Conservation (phyloP, 30 jellyfish, hydroid and myxozoan genomes). For the Aurelia sp. region DNA sequence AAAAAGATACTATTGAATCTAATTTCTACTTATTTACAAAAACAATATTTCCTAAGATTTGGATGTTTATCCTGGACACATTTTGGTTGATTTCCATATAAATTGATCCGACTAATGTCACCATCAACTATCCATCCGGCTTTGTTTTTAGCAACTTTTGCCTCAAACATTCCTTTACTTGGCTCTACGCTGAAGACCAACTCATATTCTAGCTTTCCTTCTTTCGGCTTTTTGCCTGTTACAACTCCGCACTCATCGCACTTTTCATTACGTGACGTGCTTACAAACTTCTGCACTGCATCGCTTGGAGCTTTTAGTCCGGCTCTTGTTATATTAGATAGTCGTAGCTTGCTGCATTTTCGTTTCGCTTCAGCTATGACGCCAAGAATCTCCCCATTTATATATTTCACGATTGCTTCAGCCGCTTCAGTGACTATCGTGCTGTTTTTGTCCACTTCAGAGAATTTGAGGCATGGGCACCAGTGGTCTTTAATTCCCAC, state of each 20-base stretch:
- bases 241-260: slow-evolving; percentile 82
- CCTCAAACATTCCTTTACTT: slow-evolving; percentile 81
- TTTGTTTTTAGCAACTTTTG: slow-evolving; percentile 25
- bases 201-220: slow-evolving; percentile 36
- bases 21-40: slow-evolving; percentile 33
- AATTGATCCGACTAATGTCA: slow-evolving; percentile 58
- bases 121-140: slow-evolving; percentile 1
- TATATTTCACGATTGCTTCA: slow-evolving; percentile 40
- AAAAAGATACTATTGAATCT: too few relatives aligned
- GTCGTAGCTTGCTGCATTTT: slow-evolving; percentile 21
- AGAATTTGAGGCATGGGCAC: slow-evolving; percentile 84
- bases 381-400: slow-evolving; percentile 50
- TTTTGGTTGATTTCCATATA: slow-evolving; percentile 74
- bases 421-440: slow-evolving; percentile 40
- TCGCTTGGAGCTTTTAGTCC: slow-evolving; percentile 41
- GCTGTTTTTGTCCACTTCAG: slow-evolving; percentile 19
- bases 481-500: slow-evolving; percentile 83
- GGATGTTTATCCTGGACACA: slow-evolving; percentile 65
- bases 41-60: slow-evolving; percentile 55
- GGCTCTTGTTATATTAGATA: slow-evolving; percentile 40
- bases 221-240: background rate
- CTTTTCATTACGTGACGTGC: slow-evolving; percentile 12
- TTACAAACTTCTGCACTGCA: slow-evolving; percentile 54
- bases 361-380: slow-evolving; percentile 16
- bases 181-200: slow-evolving; percentile 79